Evolutionary conservation across 1,140 invertebrate species (phyloP).

Genomic region (Neodiprion fabricii): DNA sequence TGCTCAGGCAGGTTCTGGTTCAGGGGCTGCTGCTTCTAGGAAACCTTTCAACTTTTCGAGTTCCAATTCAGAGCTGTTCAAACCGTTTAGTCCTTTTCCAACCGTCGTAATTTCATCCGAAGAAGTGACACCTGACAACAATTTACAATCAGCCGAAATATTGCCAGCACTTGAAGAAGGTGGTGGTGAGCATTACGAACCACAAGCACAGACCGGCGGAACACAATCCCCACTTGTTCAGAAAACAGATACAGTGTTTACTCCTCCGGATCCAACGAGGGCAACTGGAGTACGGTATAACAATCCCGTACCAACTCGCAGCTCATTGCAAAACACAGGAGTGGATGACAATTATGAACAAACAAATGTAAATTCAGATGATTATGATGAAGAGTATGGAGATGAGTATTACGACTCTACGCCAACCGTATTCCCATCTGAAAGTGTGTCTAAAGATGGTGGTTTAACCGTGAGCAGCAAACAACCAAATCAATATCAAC

Average conservation of each 20-base stretch:
- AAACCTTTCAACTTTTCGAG: constrained; percentile 54
- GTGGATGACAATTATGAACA: constrained; percentile 48
- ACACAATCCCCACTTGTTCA: neutral
- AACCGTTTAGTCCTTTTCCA: constrained; percentile 37
- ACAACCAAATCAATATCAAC: constrained; percentile 41
- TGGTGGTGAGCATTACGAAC: neutral
- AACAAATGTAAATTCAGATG: constrained; percentile 57
- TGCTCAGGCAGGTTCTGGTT: constrained; percentile 80
- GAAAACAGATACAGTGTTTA: neutral
- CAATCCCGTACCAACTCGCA: neutral
- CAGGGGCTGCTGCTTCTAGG: constrained; percentile 52
- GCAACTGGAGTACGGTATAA: neutral
- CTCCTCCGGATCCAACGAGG: neutral
- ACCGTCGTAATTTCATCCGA: neutral
- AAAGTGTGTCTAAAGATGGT: constrained; percentile 1
- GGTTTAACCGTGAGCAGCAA: neutral
- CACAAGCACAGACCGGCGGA: neutral
- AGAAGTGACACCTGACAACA: neutral
- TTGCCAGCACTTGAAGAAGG: neutral
- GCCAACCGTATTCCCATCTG: neutral
- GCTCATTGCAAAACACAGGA: neutral
- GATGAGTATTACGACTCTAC: constrained; percentile 49
- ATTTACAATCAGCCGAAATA: neutral
- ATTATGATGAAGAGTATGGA: constrained; percentile 65
- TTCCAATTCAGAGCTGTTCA: constrained; percentile 46